Evolutionary conservation across 2,113 vertebrate species (phyloP).

Genomic region (Melanerpes aurifrons): DNA sequence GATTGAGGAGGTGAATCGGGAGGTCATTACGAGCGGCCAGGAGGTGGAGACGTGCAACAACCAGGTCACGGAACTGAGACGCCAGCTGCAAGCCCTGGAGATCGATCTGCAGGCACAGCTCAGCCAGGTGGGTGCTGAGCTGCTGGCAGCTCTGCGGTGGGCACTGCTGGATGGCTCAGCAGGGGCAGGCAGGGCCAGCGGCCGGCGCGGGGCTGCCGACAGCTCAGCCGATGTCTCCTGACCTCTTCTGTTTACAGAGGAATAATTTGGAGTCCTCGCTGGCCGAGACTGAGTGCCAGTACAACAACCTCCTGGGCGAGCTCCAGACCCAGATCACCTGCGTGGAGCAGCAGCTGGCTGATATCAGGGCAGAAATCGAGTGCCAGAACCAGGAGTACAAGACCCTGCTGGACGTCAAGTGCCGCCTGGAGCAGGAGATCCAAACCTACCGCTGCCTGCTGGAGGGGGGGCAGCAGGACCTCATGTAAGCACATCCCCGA

Average conservation of each 20-base stretch:
- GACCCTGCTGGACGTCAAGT: slow-evolving; percentile 83
- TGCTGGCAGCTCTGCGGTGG: not conserved
- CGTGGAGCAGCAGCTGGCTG: slow-evolving; percentile 81
- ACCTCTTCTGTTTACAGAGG: slow-evolving; percentile 33
- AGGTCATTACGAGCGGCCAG: slow-evolving; percentile 65
- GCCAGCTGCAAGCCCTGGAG: slow-evolving; percentile 78
- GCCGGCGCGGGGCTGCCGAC: not conserved
- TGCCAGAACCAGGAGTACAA: slow-evolving; percentile 80
- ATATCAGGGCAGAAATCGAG: slow-evolving; percentile 78
- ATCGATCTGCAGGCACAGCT: slow-evolving; percentile 91
- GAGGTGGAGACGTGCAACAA: slow-evolving; percentile 74
- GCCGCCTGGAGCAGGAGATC: slow-evolving; percentile 87
- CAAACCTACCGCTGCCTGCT: slow-evolving; percentile 83
- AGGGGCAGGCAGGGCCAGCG: not conserved
- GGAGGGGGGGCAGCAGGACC: slow-evolving; percentile 77
- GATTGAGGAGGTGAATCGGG: slow-evolving; percentile 77
- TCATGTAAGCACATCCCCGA: slow-evolving; percentile 43
- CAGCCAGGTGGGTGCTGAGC: slow-evolving; percentile 81
- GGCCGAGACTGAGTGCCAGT: slow-evolving; percentile 82
- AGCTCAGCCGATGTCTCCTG: not conserved
- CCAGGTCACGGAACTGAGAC: slow-evolving; percentile 74
- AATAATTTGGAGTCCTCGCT: slow-evolving; percentile 74
- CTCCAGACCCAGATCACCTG: slow-evolving; percentile 80
- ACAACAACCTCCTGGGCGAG: slow-evolving; percentile 72
- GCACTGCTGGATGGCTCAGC: not conserved